A percentile compares a stretch with the other conserved stretches of the same genome.
These are phyloP conservation scores for Stichodactyla helianthus DNA, from an alignment of 64 coral and sea anemone genomes.

Conservation along the genomic window DNA sequence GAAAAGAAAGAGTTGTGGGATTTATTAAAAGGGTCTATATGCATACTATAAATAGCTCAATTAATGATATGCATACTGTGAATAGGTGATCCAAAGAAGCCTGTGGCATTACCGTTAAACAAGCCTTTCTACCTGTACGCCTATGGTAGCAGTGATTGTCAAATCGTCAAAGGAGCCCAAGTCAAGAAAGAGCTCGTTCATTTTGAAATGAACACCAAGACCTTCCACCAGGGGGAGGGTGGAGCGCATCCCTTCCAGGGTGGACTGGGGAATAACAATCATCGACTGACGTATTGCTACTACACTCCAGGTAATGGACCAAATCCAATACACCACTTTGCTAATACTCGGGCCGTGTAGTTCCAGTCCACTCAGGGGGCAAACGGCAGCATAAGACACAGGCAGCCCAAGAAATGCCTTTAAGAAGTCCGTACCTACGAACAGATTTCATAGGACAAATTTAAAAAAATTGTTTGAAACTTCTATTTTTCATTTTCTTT, in stretches of 20 bases:
- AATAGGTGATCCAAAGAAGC: constrained; percentile 22
- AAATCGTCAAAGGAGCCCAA: constrained; percentile 73
- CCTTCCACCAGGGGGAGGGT: constrained; percentile 28
- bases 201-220: constrained; percentile 51
- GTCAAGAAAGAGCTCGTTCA: constrained; percentile 53
- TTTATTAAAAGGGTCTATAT: too few species aligned
- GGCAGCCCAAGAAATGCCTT: too few species aligned
- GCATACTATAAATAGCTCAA: background rate
- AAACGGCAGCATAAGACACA: too few species aligned
- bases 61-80: background rate
- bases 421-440: too few species aligned
- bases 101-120: constrained; percentile 52
- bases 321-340: background rate
- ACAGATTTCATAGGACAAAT: too few species aligned
- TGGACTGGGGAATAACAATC: constrained; percentile 28
- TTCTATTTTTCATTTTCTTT: too few species aligned
- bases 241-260: constrained; percentile 35
- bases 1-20: too few species aligned
- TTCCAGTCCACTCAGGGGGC: too few species aligned
- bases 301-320: constrained; percentile 47
- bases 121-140: constrained; percentile 80
- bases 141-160: constrained; percentile 54
- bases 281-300: constrained; percentile 66
- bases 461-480: too few species aligned
- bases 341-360: too few species aligned